Conservation (phyloP, 2,113 vertebrate species). For the Spilogale gracilis region DNA sequence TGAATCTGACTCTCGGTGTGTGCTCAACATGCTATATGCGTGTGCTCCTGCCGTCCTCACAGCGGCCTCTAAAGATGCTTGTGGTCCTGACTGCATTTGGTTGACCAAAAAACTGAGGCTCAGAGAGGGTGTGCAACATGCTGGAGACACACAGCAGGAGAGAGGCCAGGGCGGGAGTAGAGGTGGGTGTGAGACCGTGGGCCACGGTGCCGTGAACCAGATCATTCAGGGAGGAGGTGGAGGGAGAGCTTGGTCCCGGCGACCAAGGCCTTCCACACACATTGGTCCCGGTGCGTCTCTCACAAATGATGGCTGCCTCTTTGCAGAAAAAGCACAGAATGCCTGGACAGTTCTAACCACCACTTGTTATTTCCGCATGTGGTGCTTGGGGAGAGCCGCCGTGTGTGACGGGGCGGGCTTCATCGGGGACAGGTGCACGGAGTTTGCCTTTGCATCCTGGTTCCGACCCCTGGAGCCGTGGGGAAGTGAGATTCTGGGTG, state of each 20-base stretch:
- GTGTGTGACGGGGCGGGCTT: fast-evolving
- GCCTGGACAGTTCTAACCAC: fast-evolving
- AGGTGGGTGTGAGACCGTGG: fast-evolving
- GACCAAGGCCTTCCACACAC: not conserved
- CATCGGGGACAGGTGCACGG: not conserved
- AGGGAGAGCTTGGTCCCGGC: fast-evolving
- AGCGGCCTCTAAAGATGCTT: fast-evolving
- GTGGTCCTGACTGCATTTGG: not conserved
- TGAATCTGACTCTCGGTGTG: fast-evolving
- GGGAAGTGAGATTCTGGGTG: not conserved
- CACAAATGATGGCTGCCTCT: fast-evolving
- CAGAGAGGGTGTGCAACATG: not conserved
- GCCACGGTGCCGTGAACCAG: fast-evolving
- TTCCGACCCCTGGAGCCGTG: not conserved
- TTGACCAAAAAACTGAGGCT: not conserved
- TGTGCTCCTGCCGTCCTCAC: fast-evolving
- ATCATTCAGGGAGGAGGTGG: fast-evolving
- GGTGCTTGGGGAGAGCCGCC: fast-evolving
- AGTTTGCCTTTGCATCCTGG: fast-evolving
- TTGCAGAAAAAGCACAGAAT: fast-evolving
- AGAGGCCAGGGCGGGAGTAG: fast-evolving
- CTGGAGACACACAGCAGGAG: not conserved
- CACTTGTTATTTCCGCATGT: fast-evolving
- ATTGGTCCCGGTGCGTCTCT: fast-evolving
- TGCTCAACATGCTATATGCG: fast-evolving